These are phyloP conservation scores for Philopotamus ludificatus DNA, from an alignment of 1,140 invertebrate species.

Conservation along the genomic window DNA sequence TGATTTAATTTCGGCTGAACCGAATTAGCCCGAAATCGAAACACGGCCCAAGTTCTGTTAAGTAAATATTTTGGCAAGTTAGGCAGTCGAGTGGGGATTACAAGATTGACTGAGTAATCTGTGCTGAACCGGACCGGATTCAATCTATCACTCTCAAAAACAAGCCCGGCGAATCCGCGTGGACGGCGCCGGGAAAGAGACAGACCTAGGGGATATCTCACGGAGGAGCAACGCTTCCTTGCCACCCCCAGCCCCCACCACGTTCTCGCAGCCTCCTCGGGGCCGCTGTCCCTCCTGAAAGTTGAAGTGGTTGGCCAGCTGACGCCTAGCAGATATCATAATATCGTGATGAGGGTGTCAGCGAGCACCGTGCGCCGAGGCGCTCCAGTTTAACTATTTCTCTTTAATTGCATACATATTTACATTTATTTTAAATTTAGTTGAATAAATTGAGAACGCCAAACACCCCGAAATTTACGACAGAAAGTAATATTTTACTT, in stretches of 20 bases:
- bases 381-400: background rate
- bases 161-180: constrained; percentile 2
- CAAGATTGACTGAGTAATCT: constrained; percentile 29
- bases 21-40: too few species aligned
- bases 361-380: constrained; percentile 21
- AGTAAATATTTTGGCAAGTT: constrained; percentile 23
- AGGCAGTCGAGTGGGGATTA: constrained; percentile 20
- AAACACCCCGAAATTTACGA: background rate
- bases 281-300: constrained; percentile 15
- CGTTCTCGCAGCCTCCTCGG: background rate
- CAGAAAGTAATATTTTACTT: too few species aligned
- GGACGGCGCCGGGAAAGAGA: background rate
- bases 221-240: background rate
- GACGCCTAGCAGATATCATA: constrained; percentile 37
- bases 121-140: constrained; percentile 25
- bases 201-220: too few species aligned
- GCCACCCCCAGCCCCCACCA: background rate
- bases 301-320: constrained; percentile 34
- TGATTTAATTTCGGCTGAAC: too few species aligned
- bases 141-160: constrained; percentile 31
- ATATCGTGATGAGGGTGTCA: constrained; percentile 29
- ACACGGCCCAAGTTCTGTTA: too few species aligned
- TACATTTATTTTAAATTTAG: constrained; percentile 3
- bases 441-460: background rate
- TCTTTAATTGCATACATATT: background rate